Conservation (phyloP, 2,888 invertebrate species). For the Augiades crinisus region DNA sequence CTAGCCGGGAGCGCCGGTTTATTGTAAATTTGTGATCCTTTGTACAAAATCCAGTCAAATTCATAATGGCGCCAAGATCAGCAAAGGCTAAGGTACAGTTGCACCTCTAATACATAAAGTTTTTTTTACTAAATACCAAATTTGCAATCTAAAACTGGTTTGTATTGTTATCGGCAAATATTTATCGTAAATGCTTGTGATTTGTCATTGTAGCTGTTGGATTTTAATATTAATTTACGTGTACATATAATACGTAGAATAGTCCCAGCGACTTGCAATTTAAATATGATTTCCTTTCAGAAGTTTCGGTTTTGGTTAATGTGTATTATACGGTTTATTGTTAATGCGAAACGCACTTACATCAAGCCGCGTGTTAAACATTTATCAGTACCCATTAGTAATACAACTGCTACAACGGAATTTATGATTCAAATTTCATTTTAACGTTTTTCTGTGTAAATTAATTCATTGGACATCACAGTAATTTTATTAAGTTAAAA, state of each 20-base stretch:
- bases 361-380: slow-evolving; percentile 8
- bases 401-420: neutral
- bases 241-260: too few species aligned
- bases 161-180: slow-evolving; percentile 48
- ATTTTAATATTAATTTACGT: slow-evolving; percentile 16
- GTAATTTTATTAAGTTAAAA: too few species aligned
- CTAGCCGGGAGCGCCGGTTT: slow-evolving; percentile 37
- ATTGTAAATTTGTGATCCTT: slow-evolving; percentile 35
- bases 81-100: slow-evolving; percentile 64
- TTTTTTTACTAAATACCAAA: slow-evolving; percentile 26
- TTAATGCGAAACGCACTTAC: too few species aligned
- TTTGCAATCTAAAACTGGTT: slow-evolving; percentile 45
- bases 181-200: slow-evolving; percentile 34
- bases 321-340: neutral
- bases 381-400: neutral
- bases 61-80: slow-evolving; percentile 66
- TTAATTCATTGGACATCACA: too few species aligned
- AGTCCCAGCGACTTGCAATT: slow-evolving; percentile 1
- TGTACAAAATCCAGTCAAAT: slow-evolving; percentile 40
- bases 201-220: slow-evolving; percentile 29
- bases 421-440: slow-evolving; percentile 4
- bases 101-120: neutral
- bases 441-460: too few species aligned
- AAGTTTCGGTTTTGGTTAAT: neutral
- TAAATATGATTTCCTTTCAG: slow-evolving; percentile 10